Base-by-base conservation (phyloP, 2,888 invertebrate species). In the Trichopria drosophilae region DNA sequence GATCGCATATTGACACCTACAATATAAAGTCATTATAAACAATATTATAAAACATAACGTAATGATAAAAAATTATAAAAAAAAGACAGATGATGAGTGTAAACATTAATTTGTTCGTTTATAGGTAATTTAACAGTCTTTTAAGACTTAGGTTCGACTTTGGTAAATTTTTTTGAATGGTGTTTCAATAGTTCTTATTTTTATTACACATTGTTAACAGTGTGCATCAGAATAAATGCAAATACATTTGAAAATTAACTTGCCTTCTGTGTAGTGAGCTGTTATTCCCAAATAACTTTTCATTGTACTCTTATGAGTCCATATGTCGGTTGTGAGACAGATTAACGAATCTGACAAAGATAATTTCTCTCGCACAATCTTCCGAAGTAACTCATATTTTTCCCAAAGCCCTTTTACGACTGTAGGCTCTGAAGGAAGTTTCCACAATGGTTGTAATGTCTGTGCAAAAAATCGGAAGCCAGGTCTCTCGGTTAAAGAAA, bases 261-360 rank as follows among this genome's bases (percentile, higher is more conserved):
- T 19, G 23, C 20, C 36, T 20, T 36, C 10, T 36, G 13, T 36
- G 15, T 36, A 36, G 15, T 36, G 22, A 22, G n/a, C 36, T 7
- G 36, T 36, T 6, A 36, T 23, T n/a, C 36, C 36, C 9, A 36
- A 20, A 12, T 36, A 36, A 3, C 16, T 16, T 18, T 36, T 36
- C 36, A 36, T 36, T 1, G 36, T 36, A 9, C n/a, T 36, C 10
- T 6, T 19, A 13, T 36, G 36, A n/a, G 22, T 36, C 36, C 36
- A 22, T 6, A 36, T 36, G 5, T 20, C 23, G 1, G 22, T 36
- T 4, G 22, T 36, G 9, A 36, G 12, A 5, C 36, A 36, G 9
- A 36, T 20, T n/a, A 20, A 35, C 6, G 22, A 20, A 15, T 36
- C 36, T 3, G n/a, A 15, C 3, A 10, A 3, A 6, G 19, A 10